phyloP scores from a whole-genome alignment of 2,113 vertebrate species.

The Balaeniceps rex region DNA sequence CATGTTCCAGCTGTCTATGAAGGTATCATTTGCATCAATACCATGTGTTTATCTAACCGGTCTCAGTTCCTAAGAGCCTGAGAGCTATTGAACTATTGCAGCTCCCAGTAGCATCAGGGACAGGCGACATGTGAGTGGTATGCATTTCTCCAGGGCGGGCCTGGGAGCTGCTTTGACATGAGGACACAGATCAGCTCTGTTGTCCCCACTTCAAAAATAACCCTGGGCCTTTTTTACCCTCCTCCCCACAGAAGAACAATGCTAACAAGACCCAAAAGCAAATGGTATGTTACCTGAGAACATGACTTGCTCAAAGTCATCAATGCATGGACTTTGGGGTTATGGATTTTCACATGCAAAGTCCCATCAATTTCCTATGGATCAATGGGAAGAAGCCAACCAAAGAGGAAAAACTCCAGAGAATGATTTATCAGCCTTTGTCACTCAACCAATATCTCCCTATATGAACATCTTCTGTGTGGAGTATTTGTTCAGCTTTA shows the following conservation, averaged over 20 bases:
- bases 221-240: neutral
- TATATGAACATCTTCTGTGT: neutral
- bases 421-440: conserved; percentile 39
- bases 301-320: neutral
- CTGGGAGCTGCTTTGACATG: neutral
- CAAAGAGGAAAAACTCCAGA: conserved; percentile 15
- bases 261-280: neutral
- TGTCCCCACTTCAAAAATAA: neutral
- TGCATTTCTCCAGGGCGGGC: neutral
- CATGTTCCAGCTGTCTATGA: neutral
- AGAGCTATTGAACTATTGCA: neutral
- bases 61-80: neutral
- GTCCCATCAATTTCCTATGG: neutral
- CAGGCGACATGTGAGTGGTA: rapidly evolving
- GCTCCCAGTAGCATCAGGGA: neutral
- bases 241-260: neutral
- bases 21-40: neutral
- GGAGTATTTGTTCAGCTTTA: neutral
- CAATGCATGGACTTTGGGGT: neutral
- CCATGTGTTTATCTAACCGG: neutral
- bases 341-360: conserved; percentile 35
- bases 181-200: neutral
- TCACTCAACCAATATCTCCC: neutral
- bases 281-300: neutral
- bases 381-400: conserved; percentile 30